Evolutionary conservation across 2,113 vertebrate genomes (phyloP), one percentile per base, ranked within the genome.

Genomic region (Coturnix japonica): DNA sequence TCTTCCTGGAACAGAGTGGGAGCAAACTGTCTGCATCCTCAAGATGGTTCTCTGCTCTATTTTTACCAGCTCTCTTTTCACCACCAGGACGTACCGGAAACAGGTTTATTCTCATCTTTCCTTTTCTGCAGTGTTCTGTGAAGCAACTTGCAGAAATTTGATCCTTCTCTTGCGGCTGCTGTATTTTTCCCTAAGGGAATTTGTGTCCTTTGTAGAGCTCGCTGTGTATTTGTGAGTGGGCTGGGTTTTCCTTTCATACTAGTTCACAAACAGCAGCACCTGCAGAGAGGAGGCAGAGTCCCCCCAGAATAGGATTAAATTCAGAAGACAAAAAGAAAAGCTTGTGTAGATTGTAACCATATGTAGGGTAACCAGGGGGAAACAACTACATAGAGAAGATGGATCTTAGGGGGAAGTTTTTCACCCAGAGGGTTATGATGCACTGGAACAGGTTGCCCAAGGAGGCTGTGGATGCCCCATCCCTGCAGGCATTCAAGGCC

Each of bases 61-160:
- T 96, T 96, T 96, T 95, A 94, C 84, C 87, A 66, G 87, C 91
- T 94, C 91, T 91, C 79, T 87, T 93, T 93, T 89, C 89, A 89
- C 85, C 93, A 91, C 89, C 78, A 93, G 92, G 31, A 65, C 43
- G 64, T 47, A 53, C 78, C 57, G 79, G 94, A 93, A 95, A 70
- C 51, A 83, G 65, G 56, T 94, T 92, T 91, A 87, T 96, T 95
- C 92, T 96, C 92, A 77, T 96, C 81, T 93, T 85, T 87, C 91
- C 79, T 85, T 81, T 89, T 82, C 87, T 91, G 78, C 51, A 22
- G 22, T 4, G 46, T 28, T 80, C 81, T 85, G 85, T 47, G 57
- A 81, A 84, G n/a, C 90, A 69, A 17, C 87, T 60, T 74, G 9
- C 46, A 91, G 95, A 91, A 93, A 87, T 56, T 7, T 0, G 51